phyloP scores from a whole-genome alignment of 2,888 invertebrate genomes.

The Callosobruchus maculatus region DNA sequence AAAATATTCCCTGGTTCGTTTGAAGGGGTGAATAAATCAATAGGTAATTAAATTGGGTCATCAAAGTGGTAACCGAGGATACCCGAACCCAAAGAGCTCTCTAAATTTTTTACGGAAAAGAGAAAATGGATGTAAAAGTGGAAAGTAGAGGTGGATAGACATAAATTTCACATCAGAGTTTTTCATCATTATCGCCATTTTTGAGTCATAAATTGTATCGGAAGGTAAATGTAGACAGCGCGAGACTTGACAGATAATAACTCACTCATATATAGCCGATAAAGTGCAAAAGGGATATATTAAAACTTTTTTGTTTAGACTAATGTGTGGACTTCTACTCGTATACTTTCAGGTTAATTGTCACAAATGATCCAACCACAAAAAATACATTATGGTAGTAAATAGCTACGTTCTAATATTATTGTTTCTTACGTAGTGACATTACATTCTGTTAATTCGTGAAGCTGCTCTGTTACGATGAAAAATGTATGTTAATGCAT shows the following conservation, averaged over 20 bases:
- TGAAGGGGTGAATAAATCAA: slow-evolving; percentile 2
- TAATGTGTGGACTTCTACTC: not conserved
- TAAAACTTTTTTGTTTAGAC: not conserved
- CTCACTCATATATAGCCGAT: not conserved
- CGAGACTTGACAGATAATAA: not conserved
- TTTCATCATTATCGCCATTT: not conserved
- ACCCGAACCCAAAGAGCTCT: not conserved
- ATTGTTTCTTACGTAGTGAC: too few relatives aligned
- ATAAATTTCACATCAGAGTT: not conserved
- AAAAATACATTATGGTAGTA: too few relatives aligned
- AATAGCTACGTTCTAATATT: too few relatives aligned
- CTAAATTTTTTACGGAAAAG: not conserved
- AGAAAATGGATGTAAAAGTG: not conserved
- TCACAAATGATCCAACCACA: too few relatives aligned
- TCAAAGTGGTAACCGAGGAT: not conserved
- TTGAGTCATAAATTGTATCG: not conserved
- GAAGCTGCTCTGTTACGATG: too few relatives aligned
- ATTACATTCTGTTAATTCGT: too few relatives aligned
- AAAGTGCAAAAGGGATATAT: not conserved
- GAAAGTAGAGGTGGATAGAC: not conserved
- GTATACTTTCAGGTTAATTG: too few relatives aligned
- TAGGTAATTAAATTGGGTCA: slow-evolving; percentile 2
- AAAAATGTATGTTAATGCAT: too few relatives aligned
- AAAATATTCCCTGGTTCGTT: not conserved
- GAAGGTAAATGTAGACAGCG: not conserved